phyloP scores from a whole-genome alignment of 2,113 vertebrate species.

The Vimba vimba region DNA sequence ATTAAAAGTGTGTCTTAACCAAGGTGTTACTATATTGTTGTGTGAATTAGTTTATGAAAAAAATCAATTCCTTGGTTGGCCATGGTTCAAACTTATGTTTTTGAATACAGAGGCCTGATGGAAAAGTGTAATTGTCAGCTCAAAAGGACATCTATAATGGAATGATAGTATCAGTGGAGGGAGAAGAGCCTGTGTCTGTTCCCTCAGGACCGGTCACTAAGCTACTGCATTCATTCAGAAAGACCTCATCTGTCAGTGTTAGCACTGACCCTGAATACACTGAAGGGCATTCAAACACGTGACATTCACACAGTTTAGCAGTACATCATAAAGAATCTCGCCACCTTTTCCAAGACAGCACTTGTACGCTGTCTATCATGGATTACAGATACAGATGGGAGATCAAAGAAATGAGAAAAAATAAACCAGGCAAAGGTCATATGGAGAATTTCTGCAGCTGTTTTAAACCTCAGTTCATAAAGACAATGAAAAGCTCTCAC shows the following conservation, averaged over 20 bases:
- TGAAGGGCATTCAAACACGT: conserved; percentile 15
- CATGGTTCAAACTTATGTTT: conserved; percentile 10
- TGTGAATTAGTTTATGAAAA: conserved; percentile 11
- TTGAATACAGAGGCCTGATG: background rate
- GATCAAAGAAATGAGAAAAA: conserved; percentile 26
- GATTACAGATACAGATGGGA: conserved; percentile 14
- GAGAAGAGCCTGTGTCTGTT: background rate
- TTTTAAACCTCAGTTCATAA: background rate
- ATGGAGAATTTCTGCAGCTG: background rate
- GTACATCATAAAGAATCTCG: background rate
- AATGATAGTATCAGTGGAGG: conserved; percentile 44
- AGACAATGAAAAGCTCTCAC: background rate
- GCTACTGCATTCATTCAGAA: conserved; percentile 23
- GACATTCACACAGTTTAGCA: conserved; percentile 16
- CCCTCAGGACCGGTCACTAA: background rate
- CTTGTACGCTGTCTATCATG: conserved; percentile 8
- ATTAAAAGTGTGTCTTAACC: background rate
- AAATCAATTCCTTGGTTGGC: conserved; percentile 25
- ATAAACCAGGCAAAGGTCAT: background rate
- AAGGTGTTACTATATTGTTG: background rate
- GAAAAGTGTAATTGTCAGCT: conserved; percentile 25
- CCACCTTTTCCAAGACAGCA: conserved; percentile 24
- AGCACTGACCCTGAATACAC: conserved; percentile 42
- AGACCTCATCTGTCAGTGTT: conserved; percentile 48
- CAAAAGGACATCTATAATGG: conserved; percentile 39